Evolutionary conservation across 2,888 invertebrate genomes (phyloP), one percentile per base, ranked within the genome.

Genomic region (Ornithoptera alexandrae): DNA sequence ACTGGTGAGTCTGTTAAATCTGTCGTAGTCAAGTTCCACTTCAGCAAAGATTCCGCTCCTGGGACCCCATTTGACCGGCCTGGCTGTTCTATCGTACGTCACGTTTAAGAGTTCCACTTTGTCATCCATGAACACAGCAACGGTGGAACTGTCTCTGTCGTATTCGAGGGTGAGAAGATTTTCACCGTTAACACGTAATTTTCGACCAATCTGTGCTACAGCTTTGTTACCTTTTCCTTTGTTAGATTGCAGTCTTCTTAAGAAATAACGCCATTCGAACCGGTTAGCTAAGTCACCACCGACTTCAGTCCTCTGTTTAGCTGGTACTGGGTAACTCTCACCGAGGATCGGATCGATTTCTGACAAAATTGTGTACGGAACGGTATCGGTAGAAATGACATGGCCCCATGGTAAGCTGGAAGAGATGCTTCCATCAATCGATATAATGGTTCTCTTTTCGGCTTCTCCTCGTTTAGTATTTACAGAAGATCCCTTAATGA

Each of bases 191-290:
- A 98, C 97, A 67, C 97, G 92, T 56, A 97, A 86, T 81, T 97
- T 97, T 65, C 97, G 94, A 10, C 97, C 97, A 20, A 97, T 96
- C 87, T 97, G 97, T 0, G 96, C 95, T 0, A 97, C 95, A 0
- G 94, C 93, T 83, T 96, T 97, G 73, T 88, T 94, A 79, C 82
- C 82, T 81, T 94, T 94, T 82, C 90, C 93, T 93, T 93, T 95
- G 76, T 90, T 93, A 4, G 94, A 94, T 74, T 95, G 94, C 53
- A 96, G 93, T 73, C 97, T 95, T 64, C 97, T 93, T 71, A 98
- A 93, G 91, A 98, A 98, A 89, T 98, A 98, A 58, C 98, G 94
- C 98, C 98, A 99, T 89, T 99, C 98, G 79, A 98, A 97, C 74
- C 98, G 94, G 81, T 98, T 98, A 0, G 97, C 97, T 68, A 98